These are phyloP conservation scores for Jacana jacana DNA, from an alignment of 2,113 vertebrate species.

Conservation along the genomic window DNA sequence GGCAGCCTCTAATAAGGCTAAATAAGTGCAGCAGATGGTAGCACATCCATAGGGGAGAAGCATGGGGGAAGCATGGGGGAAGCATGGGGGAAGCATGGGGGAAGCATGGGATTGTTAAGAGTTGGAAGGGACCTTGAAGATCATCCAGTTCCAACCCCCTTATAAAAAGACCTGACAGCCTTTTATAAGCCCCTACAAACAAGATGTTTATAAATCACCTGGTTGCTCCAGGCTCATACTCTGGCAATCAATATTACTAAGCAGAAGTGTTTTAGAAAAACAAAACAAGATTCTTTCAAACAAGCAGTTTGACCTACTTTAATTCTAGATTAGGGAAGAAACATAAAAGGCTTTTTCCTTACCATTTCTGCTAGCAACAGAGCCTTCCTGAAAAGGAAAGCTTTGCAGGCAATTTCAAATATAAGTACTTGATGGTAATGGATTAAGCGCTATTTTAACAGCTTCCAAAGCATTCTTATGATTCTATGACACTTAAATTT, in stretches of 20 bases:
- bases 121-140: too few species aligned
- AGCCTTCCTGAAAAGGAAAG: not conserved
- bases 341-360: not conserved
- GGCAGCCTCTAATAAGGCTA: not conserved
- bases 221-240: not conserved
- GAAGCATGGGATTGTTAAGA: too few species aligned
- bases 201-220: not conserved
- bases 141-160: too few species aligned
- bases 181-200: not conserved
- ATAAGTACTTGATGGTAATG: constrained; percentile 9
- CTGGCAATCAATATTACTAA: not conserved
- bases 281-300: not conserved
- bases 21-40: not conserved
- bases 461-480: not conserved
- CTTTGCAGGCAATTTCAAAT: not conserved
- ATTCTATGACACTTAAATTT: not conserved
- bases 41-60: not conserved
- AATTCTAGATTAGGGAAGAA: not conserved
- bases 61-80: too few species aligned
- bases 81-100: too few species aligned
- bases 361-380: not conserved
- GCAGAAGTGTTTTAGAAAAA: not conserved
- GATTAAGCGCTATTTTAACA: not conserved
- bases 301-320: constrained; percentile 33
- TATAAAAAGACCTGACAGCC: not conserved